Percentiles rank a stretch among this genome's conserved stretches.
Evolutionary conservation across 2,113 vertebrate species (phyloP).

Genomic region (Anser cygnoides): DNA sequence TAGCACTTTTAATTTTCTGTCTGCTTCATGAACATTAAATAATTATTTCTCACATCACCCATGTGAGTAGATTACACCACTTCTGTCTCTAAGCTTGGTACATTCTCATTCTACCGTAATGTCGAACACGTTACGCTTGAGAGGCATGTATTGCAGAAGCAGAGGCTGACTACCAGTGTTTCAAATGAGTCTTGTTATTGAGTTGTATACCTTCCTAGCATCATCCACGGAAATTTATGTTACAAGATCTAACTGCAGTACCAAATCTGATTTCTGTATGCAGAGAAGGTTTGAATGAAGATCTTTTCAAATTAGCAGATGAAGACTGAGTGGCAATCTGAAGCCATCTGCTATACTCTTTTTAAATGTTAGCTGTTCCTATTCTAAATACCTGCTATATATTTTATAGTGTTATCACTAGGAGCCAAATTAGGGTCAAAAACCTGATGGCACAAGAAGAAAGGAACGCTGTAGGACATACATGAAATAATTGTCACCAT

Average conservation of each 20-base stretch:
- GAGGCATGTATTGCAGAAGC: background rate
- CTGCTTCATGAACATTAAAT: constrained; percentile 26
- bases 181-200: background rate
- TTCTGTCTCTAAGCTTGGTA: background rate
- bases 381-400: background rate
- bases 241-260: background rate
- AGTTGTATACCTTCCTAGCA: background rate
- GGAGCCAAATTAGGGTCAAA: background rate
- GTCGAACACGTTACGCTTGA: background rate
- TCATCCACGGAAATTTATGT: background rate
- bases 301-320: background rate
- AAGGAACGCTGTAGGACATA: background rate
- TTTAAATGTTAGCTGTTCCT: background rate
- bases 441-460: background rate
- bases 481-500: background rate
- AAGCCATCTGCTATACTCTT: constrained; percentile 6
- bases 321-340: background rate
- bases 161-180: background rate
- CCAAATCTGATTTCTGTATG: background rate
- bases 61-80: background rate
- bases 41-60: constrained; percentile 24
- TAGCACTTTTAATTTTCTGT: constrained; percentile 29
- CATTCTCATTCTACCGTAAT: background rate
- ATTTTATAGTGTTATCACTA: background rate
- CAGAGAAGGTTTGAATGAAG: background rate